A percentile compares a stretch with the other conserved stretches of the same genome.
These are phyloP conservation scores for Hermetia illucens DNA, from an alignment of 1,140 invertebrate species.

Conservation along the genomic window DNA sequence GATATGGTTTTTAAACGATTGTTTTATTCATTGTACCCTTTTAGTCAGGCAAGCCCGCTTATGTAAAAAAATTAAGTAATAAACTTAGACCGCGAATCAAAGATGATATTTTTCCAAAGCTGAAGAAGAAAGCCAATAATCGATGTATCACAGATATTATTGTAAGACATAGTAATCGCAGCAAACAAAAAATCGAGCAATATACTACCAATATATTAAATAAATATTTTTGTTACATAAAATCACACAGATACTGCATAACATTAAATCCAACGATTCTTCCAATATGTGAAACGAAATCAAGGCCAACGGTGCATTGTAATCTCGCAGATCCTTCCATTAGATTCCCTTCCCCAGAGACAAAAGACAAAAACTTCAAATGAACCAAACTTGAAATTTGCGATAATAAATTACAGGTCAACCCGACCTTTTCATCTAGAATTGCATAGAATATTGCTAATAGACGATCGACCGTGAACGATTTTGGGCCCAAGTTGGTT, in stretches of 20 bases:
- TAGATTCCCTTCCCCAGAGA: constrained; percentile 44
- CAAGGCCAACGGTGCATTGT: constrained; percentile 58
- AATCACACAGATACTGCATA: constrained; percentile 59
- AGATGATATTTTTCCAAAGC: too few species aligned
- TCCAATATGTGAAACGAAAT: constrained; percentile 51
- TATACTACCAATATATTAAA: too few species aligned
- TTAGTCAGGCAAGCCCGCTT: too few species aligned
- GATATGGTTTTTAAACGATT: too few species aligned
- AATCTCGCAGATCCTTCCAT: constrained; percentile 47
- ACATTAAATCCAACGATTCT: constrained; percentile 58
- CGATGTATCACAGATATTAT: too few species aligned
- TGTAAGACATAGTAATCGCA: too few species aligned
- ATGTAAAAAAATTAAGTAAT: too few species aligned
- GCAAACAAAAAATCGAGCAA: too few species aligned
- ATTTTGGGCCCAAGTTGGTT: constrained; percentile 57
- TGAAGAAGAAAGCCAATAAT: too few species aligned
- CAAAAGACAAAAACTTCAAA: constrained; percentile 45
- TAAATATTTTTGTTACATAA: too few species aligned
- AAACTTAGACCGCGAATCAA: too few species aligned
- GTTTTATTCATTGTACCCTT: too few species aligned
- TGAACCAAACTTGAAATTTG: constrained; percentile 65
- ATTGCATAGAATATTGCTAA: constrained; percentile 88
- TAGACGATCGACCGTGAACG: constrained; percentile 68
- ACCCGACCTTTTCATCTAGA: constrained; percentile 63
- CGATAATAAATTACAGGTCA: constrained; percentile 67